phyloP scores from a whole-genome alignment of 2,797 vertebrate species.

The Aphelocoma californica region DNA sequence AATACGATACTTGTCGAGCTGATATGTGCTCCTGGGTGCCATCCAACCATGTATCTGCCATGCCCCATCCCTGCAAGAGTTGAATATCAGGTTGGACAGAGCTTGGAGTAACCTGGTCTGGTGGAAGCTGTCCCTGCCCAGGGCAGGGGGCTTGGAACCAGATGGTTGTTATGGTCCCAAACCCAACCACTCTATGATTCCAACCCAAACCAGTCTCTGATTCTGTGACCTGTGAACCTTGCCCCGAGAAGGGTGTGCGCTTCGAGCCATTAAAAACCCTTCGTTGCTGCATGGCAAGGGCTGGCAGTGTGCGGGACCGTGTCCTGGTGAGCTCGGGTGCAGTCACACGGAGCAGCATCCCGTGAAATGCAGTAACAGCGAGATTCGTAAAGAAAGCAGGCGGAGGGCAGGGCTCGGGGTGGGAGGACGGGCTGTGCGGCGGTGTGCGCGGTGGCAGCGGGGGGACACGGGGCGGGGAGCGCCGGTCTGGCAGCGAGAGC shows the following conservation, averaged over 20 bases:
- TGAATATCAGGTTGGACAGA: neutral
- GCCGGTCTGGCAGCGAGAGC: neutral
- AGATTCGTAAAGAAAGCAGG: accelerated
- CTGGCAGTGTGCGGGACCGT: neutral
- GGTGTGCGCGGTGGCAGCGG: neutral
- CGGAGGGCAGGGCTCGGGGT: neutral
- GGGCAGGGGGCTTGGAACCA: neutral
- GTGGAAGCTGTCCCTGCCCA: neutral
- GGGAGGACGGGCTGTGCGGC: neutral
- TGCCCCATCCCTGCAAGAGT: neutral
- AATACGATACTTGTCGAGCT: neutral
- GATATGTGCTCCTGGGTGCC: neutral
- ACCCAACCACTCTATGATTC: accelerated
- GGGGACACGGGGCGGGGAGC: neutral
- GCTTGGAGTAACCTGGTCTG: no score
- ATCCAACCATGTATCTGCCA: accelerated
- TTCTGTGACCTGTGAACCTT: no score
- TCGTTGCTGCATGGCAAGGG: accelerated
- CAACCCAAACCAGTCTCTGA: no score
- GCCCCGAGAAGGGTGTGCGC: accelerated
- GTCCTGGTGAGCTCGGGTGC: accelerated
- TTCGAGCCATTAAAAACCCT: accelerated
- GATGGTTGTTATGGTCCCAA: neutral
- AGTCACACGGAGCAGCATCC: accelerated
- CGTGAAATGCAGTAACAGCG: accelerated